Conservation (phyloP, 2,797 vertebrate species). For the Alectoris magna region DNA sequence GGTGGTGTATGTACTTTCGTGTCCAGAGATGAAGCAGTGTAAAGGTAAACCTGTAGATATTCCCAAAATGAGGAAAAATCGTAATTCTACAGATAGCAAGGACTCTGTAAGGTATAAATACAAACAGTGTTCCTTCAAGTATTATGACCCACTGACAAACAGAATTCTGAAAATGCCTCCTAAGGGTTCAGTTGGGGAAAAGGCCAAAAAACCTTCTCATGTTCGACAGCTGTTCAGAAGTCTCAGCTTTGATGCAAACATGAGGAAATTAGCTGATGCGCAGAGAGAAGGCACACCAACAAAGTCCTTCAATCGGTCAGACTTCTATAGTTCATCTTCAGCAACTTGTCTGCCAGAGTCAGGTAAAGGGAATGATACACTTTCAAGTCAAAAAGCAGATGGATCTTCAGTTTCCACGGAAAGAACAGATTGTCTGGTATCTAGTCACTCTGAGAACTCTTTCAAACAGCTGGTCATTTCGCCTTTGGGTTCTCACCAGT, state of each 20-base stretch:
- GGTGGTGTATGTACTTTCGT: constrained; percentile 87
- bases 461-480: constrained; percentile 62
- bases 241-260: constrained; percentile 85
- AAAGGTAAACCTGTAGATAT: constrained; percentile 69
- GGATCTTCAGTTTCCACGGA: constrained; percentile 56
- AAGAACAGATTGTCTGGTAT: constrained; percentile 38
- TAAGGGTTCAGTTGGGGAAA: constrained; percentile 66
- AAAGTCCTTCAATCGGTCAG: constrained; percentile 69
- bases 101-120: constrained; percentile 84
- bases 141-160: constrained; percentile 86
- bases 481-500: constrained; percentile 45
- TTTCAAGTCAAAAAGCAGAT: constrained; percentile 53
- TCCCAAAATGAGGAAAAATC: constrained; percentile 71
- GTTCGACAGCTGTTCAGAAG: constrained; percentile 86
- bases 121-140: constrained; percentile 84
- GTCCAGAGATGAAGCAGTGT: constrained; percentile 78
- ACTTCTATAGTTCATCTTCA: constrained; percentile 64
- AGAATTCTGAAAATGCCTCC: constrained; percentile 84
- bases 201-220: constrained; percentile 69
- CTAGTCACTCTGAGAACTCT: constrained; percentile 54
- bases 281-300: constrained; percentile 59
- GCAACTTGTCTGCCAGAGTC: constrained; percentile 40
- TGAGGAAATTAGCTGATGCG: constrained; percentile 59
- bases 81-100: constrained; percentile 76
- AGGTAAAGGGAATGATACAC: constrained; percentile 52